phyloP scores from a whole-genome alignment of 2,797 vertebrate genomes.

The Xenopus petersii region DNA sequence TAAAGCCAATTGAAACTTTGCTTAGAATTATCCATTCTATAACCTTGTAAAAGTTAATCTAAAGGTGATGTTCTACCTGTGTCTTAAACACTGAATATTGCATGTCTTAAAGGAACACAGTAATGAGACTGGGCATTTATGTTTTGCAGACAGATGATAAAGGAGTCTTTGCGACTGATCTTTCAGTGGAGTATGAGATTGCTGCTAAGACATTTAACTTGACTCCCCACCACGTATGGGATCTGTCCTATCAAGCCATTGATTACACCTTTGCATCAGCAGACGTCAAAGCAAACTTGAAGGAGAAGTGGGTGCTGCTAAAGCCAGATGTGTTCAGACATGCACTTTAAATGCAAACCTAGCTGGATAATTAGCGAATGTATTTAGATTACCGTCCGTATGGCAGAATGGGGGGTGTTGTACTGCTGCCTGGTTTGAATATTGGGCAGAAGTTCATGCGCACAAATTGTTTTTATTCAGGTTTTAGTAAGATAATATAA shows the following conservation, averaged over 20 bases:
- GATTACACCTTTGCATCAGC: constrained; percentile 80
- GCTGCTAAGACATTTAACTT: constrained; percentile 84
- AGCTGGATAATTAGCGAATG: no score
- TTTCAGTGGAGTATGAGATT: constrained; percentile 90
- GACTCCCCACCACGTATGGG: constrained; percentile 78
- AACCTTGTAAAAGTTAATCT: no score
- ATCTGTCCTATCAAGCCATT: constrained; percentile 83
- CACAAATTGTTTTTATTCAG: constrained; percentile 10
- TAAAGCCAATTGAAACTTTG: no score
- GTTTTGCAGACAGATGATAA: constrained; percentile 89
- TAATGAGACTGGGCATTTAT: background rate
- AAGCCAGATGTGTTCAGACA: constrained; percentile 54
- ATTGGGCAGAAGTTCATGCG: no score
- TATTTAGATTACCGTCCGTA: no score
- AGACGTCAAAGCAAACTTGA: constrained; percentile 73
- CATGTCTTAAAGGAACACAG: background rate
- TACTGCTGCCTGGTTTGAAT: no score
- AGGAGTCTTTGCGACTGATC: constrained; percentile 87
- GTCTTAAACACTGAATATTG: no score
- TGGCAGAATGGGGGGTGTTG: no score
- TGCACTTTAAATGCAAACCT: constrained; percentile 1
- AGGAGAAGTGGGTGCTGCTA: constrained; percentile 75
- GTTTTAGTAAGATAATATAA: background rate
- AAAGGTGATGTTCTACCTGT: no score
- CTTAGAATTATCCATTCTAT: no score